These are phyloP conservation scores for Archips crataeganus DNA, from an alignment of 2,888 invertebrate genomes.

Conservation along the genomic window DNA sequence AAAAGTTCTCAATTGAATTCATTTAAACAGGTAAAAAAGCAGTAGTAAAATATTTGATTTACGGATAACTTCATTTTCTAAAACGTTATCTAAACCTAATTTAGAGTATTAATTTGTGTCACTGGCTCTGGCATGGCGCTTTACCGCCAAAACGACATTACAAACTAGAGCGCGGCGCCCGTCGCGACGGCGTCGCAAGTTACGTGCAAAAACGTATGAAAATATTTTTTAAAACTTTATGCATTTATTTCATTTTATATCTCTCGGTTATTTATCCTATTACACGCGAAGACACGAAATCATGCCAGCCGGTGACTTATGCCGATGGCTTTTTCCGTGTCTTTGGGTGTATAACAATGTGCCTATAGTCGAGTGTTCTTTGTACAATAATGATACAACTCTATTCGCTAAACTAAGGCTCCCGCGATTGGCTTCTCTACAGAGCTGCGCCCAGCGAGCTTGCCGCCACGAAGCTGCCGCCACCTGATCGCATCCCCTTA, in stretches of 20 bases:
- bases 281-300: constrained; percentile 38
- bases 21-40: constrained; percentile 24
- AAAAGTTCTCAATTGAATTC: constrained; percentile 9
- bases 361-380: constrained; percentile 80
- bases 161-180: constrained; percentile 63
- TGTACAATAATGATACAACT: constrained; percentile 80
- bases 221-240: constrained; percentile 81
- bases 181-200: constrained; percentile 64
- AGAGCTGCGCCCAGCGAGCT: constrained; percentile 5
- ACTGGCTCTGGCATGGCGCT: constrained; percentile 50
- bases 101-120: constrained; percentile 29
- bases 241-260: constrained; percentile 75
- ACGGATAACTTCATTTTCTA: constrained; percentile 19
- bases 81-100: constrained; percentile 23
- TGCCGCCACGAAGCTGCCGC: constrained; percentile 34
- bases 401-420: constrained; percentile 72
- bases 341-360: constrained; percentile 71
- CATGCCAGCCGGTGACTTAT: neutral
- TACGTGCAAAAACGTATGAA: constrained; percentile 86
- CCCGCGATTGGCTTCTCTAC: constrained; percentile 47
- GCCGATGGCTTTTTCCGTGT: constrained; percentile 17
- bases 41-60: constrained; percentile 39
- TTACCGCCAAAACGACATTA: constrained; percentile 64
- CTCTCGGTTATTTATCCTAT: constrained; percentile 76
- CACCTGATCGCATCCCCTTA: constrained; percentile 15